Base-by-base conservation (phyloP, 2,113 vertebrate species). In the Arothron firmamentum region DNA sequence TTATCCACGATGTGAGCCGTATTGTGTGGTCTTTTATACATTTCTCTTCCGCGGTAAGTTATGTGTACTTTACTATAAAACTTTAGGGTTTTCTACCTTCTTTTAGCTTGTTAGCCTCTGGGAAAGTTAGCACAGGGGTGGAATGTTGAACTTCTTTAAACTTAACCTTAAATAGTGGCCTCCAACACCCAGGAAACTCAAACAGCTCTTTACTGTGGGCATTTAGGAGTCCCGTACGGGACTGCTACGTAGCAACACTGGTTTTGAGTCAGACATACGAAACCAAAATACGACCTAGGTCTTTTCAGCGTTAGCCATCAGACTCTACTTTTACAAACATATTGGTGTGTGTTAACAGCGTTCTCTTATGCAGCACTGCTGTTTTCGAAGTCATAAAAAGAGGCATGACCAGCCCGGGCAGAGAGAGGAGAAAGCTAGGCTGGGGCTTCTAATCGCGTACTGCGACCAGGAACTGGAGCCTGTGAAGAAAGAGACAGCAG, bases 61-160 rank as follows among this genome's bases (percentile, higher is more conserved):
- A 42, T 49, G 9, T 11, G 11, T 21, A 14, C 15, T 2, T 48
- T 58, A 19, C 31, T 46, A 4, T 15, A 38, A 42, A 53, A 78
- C 49, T 73, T 68, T 62, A n/a, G 45, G 47, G 75, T 82, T 73
- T 72, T 79, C 71, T 78, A 67, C 62, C 62, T 77, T 60, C 6
- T 21, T 62, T 74, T 84, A 77, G 82, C 82, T 56, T 56, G 80
- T 74, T 83, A 82, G 82, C 77, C 4, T 18, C n/a, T 18, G 47
- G 43, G 23, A 78, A 83, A 87, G 83, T 87, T 85, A 79, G 79
- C 79, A 31, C 42, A 78, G 20, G 51, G 62, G 62, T 72, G 64
- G 57, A 41, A 70, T 58, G 73, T 61, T 70, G 58, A 71, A 81
- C 63, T 75, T 76, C 47, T 57, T n/a, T 3, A 34, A 70, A 77